Base-by-base conservation (phyloP, 2,888 invertebrate genomes). In the Lepetodrilus schrolli region DNA sequence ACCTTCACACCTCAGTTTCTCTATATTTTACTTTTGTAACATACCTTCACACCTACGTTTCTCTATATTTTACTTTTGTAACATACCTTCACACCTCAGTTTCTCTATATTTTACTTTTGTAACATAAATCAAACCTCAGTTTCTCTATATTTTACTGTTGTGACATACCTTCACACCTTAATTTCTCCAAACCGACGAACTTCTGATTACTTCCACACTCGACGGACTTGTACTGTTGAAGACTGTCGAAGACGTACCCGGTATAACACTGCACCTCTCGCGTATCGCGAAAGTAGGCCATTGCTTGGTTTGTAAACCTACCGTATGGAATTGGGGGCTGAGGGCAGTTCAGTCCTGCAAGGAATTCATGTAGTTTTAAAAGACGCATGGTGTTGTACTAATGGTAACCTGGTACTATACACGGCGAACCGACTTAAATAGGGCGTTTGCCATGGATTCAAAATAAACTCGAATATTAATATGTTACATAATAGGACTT, bases 271-370 rank as follows among this genome's bases (percentile, higher is more conserved):
- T 5, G 37, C 0, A 79, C 51, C 1, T 47, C 71, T 5, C 72
- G 66, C 7, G 21, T 38, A 10, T 76, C 75, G n/a, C 72, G 69
- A 58, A 69, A 79, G 3, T 49, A 5, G 20, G 73, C 73, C 21
- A 73, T 36, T 1, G 69, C 65, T n/a, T 17, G 48, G 13, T 51
- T 66, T 2, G 23, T 47, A 4, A 77, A 65, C 2, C 10, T 5
- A 13, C 81, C 84, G 74, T 84, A 74, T 38, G 43, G 65, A 20
- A 86, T 78, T 4, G 47, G n/a, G 2, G 84, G 84, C n/a, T 82
- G 48, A 3, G 68, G 72, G 66, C 86, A 84, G 13, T 36, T 73
- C 23, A 78, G 34, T 23, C 58, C 84, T 84, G 75, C 7, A 74
- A 71, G 13, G 21, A 74, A 1, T n/a, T n/a, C n/a, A n/a, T n/a